A percentile compares a stretch with the other conserved stretches of the same genome.
phyloP scores from a whole-genome alignment of 2,797 vertebrate genomes.

The Macropus fuliginosus region DNA sequence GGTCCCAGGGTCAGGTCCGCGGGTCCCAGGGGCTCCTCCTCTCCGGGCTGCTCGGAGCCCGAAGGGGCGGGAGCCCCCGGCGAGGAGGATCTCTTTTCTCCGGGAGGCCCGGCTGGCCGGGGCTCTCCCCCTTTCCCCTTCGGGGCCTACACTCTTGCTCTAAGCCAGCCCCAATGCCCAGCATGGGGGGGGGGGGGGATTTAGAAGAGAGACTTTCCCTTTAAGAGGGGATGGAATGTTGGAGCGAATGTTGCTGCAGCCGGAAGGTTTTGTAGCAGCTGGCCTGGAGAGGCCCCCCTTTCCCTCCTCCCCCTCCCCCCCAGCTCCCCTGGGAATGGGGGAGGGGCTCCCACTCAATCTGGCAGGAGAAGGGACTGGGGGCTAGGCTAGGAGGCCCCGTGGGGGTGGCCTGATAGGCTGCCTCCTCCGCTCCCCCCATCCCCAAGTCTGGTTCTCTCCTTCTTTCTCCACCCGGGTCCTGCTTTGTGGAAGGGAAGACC shows the following conservation, averaged over 20 bases:
- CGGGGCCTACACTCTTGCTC: constrained; percentile 9
- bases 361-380: constrained; percentile 54
- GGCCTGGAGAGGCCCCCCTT: constrained; percentile 67
- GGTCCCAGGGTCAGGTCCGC: too few relatives aligned
- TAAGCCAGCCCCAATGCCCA: constrained; percentile 40
- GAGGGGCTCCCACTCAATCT: constrained; percentile 58
- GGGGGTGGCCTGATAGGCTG: constrained; percentile 50
- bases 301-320: constrained; percentile 2
- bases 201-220: constrained; percentile 68
- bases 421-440: not conserved
- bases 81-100: not conserved
- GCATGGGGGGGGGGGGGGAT: constrained; percentile 14
- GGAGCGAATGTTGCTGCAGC: constrained; percentile 43
- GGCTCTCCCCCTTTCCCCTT: constrained; percentile 44
- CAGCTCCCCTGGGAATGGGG: constrained; percentile 55
- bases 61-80: not conserved
- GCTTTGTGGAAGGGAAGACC: not conserved
- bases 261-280: constrained; percentile 78
- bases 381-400: constrained; percentile 51
- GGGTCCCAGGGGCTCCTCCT: too few relatives aligned
- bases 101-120: not conserved
- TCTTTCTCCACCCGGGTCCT: not conserved
- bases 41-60: not conserved
- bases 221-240: constrained; percentile 81
- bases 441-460: constrained; percentile 43